phyloP scores from a whole-genome alignment of 2,888 invertebrate genomes.

The Pterobdella sp. region DNA sequence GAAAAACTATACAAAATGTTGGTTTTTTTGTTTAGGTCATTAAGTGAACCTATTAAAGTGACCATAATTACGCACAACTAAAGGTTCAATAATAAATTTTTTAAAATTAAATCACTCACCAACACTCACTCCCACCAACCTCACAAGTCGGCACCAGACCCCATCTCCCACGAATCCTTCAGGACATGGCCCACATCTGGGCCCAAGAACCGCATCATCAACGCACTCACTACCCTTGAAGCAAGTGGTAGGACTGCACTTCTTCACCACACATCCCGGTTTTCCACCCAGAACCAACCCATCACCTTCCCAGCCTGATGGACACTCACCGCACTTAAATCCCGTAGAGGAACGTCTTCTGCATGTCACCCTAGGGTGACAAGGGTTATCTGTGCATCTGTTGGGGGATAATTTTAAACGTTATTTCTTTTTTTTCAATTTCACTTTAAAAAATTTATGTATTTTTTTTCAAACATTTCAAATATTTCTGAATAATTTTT shows the following conservation, averaged over 20 bases:
- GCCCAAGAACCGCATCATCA: conserved; percentile 46
- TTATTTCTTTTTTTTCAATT: too few species aligned
- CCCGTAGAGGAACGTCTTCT: neutral
- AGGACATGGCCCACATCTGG: conserved; percentile 68
- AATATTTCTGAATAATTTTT: too few species aligned
- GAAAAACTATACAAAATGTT: too few species aligned
- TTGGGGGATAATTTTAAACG: neutral
- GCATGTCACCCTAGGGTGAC: neutral
- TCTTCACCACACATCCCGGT: neutral
- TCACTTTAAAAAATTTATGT: too few species aligned
- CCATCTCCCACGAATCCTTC: conserved; percentile 67
- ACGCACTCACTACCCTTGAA: conserved; percentile 38
- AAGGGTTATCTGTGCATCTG: neutral
- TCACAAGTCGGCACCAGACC: conserved; percentile 45
- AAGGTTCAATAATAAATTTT: too few species aligned
- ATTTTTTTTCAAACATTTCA: too few species aligned
- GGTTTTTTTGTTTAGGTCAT: too few species aligned
- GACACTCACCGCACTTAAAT: neutral
- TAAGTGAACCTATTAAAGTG: too few species aligned
- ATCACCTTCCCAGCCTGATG: neutral
- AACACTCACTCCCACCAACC: too few species aligned
- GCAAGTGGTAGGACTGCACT: conserved; percentile 43
- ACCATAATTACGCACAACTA: too few species aligned
- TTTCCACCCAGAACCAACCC: neutral
- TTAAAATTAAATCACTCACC: too few species aligned